Percentiles rank a stretch among this genome's conserved stretches.
Conservation (phyloP, 1,140 invertebrate species). For the Zaprionus gabonicus region DNA sequence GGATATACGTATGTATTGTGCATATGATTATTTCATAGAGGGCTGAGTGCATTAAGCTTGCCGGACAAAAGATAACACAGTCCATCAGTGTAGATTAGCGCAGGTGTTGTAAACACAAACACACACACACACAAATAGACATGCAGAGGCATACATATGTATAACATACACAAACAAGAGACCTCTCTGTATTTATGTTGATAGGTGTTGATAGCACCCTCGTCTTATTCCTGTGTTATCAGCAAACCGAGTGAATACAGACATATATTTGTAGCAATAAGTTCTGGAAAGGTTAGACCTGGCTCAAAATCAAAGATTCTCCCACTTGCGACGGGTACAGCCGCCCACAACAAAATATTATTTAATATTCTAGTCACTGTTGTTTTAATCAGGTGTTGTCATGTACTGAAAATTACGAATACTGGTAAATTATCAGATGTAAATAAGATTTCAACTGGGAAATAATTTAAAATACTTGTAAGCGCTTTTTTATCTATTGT, state of each 20-base stretch:
- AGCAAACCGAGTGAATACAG: conserved; percentile 9
- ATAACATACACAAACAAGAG: background rate
- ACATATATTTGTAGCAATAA: background rate
- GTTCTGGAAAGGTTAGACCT: background rate
- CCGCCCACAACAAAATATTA: background rate
- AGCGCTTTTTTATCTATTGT: too few relatives aligned
- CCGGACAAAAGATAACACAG: conserved; percentile 24
- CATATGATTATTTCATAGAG: conserved; percentile 9
- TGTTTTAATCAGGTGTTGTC: background rate
- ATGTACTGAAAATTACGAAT: too few relatives aligned
- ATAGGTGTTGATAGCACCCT: conserved; percentile 20
- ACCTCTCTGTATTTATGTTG: background rate
- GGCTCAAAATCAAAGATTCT: background rate
- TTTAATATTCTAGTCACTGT: background rate
- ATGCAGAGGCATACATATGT: background rate
- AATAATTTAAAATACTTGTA: too few relatives aligned
- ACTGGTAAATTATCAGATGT: too few relatives aligned
- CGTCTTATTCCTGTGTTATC: conserved; percentile 28
- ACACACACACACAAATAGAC: background rate
- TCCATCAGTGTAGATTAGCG: conserved; percentile 13
- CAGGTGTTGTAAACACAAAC: conserved; percentile 20
- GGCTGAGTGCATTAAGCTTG: conserved; percentile 2
- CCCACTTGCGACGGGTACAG: background rate
- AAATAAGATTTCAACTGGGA: too few relatives aligned
- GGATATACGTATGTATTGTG: background rate